These are phyloP conservation scores for Semnornis frantzii DNA, from an alignment of 2,113 vertebrate species.

Conservation along the genomic window DNA sequence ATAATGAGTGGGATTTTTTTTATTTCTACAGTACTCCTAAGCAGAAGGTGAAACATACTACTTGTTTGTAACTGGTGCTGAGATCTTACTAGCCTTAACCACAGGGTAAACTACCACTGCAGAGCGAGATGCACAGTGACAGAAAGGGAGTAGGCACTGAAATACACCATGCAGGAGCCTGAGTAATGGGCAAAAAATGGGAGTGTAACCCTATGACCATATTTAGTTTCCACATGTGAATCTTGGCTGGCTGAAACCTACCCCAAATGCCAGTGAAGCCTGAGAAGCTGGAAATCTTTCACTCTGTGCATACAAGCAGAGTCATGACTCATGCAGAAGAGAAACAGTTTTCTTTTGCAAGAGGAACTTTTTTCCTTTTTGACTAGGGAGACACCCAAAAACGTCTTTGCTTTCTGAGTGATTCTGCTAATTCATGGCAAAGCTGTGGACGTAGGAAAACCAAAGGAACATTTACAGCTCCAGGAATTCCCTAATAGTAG, in stretches of 20 bases:
- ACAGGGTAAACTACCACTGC: conserved; percentile 13
- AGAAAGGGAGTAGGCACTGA: conserved; percentile 48
- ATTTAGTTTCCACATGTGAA: conserved; percentile 72
- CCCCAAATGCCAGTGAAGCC: conserved; percentile 55
- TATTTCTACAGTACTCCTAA: neutral
- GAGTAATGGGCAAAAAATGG: conserved; percentile 62
- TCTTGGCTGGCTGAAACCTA: conserved; percentile 53
- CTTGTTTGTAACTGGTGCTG: conserved; percentile 20
- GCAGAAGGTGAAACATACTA: neutral
- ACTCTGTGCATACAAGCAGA: conserved; percentile 54
- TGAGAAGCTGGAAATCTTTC: conserved; percentile 69
- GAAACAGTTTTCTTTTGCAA: conserved; percentile 57
- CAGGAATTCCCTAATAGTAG: neutral
- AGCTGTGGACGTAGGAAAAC: neutral
- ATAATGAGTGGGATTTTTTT: neutral
- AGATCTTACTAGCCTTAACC: neutral
- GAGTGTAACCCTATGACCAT: conserved; percentile 56
- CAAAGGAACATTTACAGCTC: neutral
- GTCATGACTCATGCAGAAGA: conserved; percentile 72
- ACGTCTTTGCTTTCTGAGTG: conserved; percentile 16
- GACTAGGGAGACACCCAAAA: conserved; percentile 27
- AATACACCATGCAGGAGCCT: conserved; percentile 22
- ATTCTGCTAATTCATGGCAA: neutral
- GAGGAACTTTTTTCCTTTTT: conserved; percentile 48
- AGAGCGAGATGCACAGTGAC: neutral